Conservation (phyloP, 2,797 vertebrate genomes). For the Orientallactaga sibirica region DNA sequence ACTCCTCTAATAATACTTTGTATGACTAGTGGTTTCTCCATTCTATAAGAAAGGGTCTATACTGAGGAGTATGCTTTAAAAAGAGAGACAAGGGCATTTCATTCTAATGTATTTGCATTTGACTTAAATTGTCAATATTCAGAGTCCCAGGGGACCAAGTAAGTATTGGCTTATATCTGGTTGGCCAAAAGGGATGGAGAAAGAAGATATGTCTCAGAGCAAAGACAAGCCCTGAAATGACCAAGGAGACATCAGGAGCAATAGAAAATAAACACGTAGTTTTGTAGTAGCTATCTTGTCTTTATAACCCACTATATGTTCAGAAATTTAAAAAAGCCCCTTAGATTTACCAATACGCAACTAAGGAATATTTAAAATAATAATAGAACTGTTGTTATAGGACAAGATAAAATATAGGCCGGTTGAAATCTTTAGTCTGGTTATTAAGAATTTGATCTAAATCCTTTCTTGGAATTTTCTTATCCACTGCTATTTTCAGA, state of each 20-base stretch:
- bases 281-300: neutral
- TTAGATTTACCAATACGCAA: neutral
- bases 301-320: neutral
- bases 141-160: neutral
- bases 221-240: neutral
- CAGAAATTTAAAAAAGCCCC: neutral
- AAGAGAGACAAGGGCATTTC: neutral
- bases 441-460: neutral
- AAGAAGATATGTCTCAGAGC: neutral
- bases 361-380: conserved; percentile 41
- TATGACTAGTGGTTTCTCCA: neutral
- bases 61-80: neutral
- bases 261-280: neutral
- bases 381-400: neutral
- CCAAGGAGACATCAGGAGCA: neutral
- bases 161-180: neutral
- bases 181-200: neutral
- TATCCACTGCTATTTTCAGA: neutral
- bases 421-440: neutral
- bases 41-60: neutral
- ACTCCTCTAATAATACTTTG: neutral
- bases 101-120: neutral
- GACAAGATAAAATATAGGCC: neutral
- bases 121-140: neutral
- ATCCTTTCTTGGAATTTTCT: conserved; percentile 19